phyloP scores from a whole-genome alignment of 2,888 invertebrate species.

The Scaptomyza flava region DNA sequence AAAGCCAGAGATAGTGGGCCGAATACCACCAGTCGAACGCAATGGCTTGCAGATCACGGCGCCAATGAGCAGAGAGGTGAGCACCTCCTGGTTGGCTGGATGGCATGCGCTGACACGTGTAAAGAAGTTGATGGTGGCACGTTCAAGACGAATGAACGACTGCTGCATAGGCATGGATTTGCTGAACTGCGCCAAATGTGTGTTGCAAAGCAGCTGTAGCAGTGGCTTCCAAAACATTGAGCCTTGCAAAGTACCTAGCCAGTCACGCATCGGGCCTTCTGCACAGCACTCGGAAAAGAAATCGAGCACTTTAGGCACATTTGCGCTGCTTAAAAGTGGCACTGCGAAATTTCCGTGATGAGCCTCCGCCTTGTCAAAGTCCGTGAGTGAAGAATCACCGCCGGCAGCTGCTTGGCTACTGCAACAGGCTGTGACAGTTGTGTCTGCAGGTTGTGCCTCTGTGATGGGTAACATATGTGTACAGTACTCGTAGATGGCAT shows the following conservation, averaged over 20 bases:
- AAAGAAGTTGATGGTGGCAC: constrained; percentile 92
- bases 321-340: constrained; percentile 86
- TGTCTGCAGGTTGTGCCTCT: constrained; percentile 28
- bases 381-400: constrained; percentile 56
- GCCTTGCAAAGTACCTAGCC: constrained; percentile 93
- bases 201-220: constrained; percentile 90
- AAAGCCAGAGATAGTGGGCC: constrained; percentile 90
- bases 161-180: constrained; percentile 82
- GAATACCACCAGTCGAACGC: constrained; percentile 47
- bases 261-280: constrained; percentile 93
- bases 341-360: constrained; percentile 8
- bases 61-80: constrained; percentile 89
- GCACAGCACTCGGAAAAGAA: constrained; percentile 93
- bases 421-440: constrained; percentile 48
- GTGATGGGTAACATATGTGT: constrained; percentile 70
- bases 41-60: constrained; percentile 73
- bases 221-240: constrained; percentile 94
- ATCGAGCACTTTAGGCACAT: constrained; percentile 89
- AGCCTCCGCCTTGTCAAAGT: constrained; percentile 67
- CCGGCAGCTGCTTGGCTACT: constrained; percentile 37
- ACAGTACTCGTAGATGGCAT: constrained; percentile 86
- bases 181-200: constrained; percentile 84
- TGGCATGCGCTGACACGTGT: constrained; percentile 94
- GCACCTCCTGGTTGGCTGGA: constrained; percentile 91
- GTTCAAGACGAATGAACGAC: constrained; percentile 88